Conservation (phyloP, 2,888 invertebrate genomes). For the Ectemnius lituratus region DNA sequence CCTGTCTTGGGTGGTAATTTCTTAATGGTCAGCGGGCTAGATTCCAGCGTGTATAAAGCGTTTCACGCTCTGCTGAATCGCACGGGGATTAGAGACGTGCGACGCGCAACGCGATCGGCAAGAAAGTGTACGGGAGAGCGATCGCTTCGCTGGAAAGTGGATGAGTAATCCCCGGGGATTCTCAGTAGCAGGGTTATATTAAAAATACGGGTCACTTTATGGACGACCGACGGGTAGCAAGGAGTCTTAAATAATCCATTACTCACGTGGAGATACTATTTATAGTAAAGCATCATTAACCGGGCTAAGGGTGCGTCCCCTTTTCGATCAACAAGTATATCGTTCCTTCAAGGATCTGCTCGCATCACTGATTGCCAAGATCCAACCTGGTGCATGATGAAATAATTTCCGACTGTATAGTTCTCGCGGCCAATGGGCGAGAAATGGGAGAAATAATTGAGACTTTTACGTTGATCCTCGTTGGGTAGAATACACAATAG, state of each 20-base stretch:
- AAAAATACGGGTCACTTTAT: background rate
- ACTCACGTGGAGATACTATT: background rate
- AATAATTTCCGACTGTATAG: background rate
- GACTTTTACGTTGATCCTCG: background rate
- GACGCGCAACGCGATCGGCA: background rate
- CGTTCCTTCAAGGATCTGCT: constrained; percentile 23
- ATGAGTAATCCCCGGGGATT: background rate
- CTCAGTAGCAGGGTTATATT: background rate
- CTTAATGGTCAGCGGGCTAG: constrained; percentile 3
- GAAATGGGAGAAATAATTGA: constrained; percentile 12
- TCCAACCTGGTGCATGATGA: background rate
- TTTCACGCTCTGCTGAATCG: constrained; percentile 7
- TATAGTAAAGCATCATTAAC: constrained; percentile 16
- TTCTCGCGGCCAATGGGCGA: background rate
- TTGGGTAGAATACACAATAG: background rate
- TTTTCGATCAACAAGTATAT: constrained; percentile 6
- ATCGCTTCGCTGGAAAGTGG: background rate
- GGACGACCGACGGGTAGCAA: background rate
- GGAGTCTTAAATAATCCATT: background rate
- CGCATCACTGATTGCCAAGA: background rate
- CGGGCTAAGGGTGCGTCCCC: constrained; percentile 18
- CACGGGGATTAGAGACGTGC: constrained; percentile 1
- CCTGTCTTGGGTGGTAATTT: constrained; percentile 6
- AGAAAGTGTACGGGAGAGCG: background rate
- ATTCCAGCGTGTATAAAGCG: constrained; percentile 10